These are phyloP conservation scores for Vidua macroura DNA, from an alignment of 2,113 vertebrate species.

Conservation along the genomic window DNA sequence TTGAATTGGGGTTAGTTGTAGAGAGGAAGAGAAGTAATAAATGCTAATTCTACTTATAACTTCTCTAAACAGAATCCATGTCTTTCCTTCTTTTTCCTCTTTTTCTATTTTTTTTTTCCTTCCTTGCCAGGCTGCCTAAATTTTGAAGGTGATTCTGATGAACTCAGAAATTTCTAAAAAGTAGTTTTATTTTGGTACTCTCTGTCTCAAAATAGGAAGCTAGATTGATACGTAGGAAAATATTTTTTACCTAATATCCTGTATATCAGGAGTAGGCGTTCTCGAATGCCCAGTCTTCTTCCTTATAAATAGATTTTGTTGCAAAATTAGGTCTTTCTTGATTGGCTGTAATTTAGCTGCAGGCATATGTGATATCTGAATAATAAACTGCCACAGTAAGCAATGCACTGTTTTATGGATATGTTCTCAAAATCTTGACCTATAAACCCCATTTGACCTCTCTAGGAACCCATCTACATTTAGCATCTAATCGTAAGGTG, in stretches of 20 bases:
- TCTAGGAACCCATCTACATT: neutral
- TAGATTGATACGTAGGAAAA: neutral
- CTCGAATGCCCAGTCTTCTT: neutral
- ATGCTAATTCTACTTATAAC: neutral
- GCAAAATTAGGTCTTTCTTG: neutral
- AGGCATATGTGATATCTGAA: neutral
- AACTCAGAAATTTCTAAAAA: neutral
- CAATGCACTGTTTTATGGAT: accelerated
- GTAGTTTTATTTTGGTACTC: neutral
- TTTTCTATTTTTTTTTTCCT: neutral
- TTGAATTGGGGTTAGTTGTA: neutral
- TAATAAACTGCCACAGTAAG: neutral
- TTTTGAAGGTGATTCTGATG: neutral
- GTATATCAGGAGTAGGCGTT: neutral
- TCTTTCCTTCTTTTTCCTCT: neutral
- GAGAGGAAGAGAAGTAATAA: neutral
- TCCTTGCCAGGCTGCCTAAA: neutral
- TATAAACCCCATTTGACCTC: neutral
- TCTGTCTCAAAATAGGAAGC: neutral
- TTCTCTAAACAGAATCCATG: neutral
- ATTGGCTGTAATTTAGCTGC: neutral
- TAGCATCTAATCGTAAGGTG: accelerated
- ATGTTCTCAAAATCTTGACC: neutral
- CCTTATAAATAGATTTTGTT: neutral
- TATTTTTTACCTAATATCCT: neutral